Conservation (phyloP, 2,113 vertebrate species). For the Carollia perspicillata region DNA sequence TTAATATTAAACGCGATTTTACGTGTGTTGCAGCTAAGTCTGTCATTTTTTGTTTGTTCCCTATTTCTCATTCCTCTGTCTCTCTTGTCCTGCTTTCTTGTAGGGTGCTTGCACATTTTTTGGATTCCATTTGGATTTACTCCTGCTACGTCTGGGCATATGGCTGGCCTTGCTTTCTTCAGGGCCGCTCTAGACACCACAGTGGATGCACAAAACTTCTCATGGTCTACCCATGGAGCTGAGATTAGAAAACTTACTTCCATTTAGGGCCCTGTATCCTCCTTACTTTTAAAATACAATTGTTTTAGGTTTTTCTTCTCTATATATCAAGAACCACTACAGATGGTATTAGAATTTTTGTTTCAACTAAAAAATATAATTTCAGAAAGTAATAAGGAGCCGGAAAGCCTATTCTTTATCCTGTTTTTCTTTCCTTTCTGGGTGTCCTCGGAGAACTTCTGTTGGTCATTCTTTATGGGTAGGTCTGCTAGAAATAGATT, state of each 20-base stretch:
- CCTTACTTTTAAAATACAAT: background rate
- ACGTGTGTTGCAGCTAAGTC: background rate
- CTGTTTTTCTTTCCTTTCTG: background rate
- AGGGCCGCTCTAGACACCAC: background rate
- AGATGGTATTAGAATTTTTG: background rate
- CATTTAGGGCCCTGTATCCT: background rate
- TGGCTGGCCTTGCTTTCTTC: background rate
- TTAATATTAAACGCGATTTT: background rate
- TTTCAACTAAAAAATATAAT: background rate
- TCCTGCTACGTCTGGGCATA: background rate
- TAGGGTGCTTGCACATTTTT: background rate
- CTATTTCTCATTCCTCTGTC: background rate
- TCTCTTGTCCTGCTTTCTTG: background rate
- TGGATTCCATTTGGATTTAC: background rate
- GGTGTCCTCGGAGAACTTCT: background rate
- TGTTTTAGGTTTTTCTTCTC: background rate
- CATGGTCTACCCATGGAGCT: background rate
- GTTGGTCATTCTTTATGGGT: background rate
- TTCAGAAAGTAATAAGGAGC: background rate
- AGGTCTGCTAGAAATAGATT: background rate
- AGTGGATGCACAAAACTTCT: background rate
- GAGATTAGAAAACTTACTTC: background rate
- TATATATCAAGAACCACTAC: background rate
- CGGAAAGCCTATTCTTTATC: background rate
- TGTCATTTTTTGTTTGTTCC: background rate